Evolutionary conservation across 2,888 invertebrate species (phyloP), one percentile per base, ranked within the genome.

Genomic region (Nomada hirtipes): DNA sequence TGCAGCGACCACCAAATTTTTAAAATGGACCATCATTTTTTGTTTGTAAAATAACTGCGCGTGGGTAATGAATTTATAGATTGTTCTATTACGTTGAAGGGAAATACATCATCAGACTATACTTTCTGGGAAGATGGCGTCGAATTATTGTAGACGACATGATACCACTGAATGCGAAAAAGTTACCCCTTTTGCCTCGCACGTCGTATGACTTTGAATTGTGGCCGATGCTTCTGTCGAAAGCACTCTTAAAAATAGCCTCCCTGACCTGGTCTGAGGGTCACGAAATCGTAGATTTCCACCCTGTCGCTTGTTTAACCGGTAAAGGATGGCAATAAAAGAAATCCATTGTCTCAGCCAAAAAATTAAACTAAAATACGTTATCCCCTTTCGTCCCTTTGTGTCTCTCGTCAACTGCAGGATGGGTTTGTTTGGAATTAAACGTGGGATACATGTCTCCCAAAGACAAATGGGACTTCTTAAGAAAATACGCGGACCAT

Each of bases 81-180:
- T 64, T 15, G 1, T 23, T 13, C 23, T 44, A 3, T 53, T 61
- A 9, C 4, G 20, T 72, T 26, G 2, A 74, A 94, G 95, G 95
- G 26, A 94, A 94, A 89, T 95, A 95, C 83, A 82, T 94, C 1
- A 92, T 95, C 2, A 92, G 95, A 1, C 85, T 95, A 7, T 94
- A 93, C 84, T 94, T 94, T 92, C 83, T 95, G 92, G 95, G 95
- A 11, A 88, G 89, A 20, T 95, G 95, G 95, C 91, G 95, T 61
- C 93, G 93, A 77, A 89, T 95, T 10, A 87, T 92, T 13, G 92
- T 95, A 1, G 95, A 95, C 85, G 95, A 95, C 86, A 88, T 83
- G 61, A 85, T 95, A 18, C 95, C 95, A 1, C 76, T 95, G 2
- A 93, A 94, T 84, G 64, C 79, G 10, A 76, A 84, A 0, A 91